Conservation (phyloP, 2,797 vertebrate genomes). For the Mormyrus hasselquistii region DNA sequence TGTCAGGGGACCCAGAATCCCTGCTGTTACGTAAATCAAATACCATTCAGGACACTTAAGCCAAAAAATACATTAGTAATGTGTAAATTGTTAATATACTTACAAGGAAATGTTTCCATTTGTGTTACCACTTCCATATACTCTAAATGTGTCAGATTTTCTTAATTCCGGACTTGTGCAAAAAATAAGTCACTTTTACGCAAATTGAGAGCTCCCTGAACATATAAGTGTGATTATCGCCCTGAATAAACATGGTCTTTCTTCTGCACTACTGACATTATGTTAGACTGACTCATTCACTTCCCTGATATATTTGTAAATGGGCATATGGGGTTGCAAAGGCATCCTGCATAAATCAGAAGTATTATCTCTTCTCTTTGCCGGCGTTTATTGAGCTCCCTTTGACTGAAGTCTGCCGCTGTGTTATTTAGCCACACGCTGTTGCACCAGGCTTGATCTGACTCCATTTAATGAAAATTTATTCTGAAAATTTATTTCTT, state of each 20-base stretch:
- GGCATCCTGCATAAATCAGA: background rate
- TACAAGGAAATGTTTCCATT: background rate
- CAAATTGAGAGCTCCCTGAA: background rate
- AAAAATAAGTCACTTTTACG: background rate
- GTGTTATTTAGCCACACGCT: background rate
- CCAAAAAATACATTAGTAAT: background rate
- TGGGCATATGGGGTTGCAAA: background rate
- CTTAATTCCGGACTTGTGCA: background rate
- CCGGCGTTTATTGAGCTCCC: background rate
- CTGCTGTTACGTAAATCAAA: background rate
- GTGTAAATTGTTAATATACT: background rate
- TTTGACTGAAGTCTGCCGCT: background rate
- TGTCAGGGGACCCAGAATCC: background rate
- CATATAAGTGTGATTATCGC: background rate
- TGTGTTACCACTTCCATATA: background rate
- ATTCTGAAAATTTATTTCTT: background rate
- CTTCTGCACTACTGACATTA: background rate
- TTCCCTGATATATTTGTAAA: background rate
- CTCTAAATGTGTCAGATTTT: background rate
- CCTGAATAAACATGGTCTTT: background rate
- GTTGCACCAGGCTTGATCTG: background rate
- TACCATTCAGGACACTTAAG: background rate
- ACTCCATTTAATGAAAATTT: slow-evolving; percentile 9
- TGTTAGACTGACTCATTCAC: background rate
- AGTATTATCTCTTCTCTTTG: background rate